Evolutionary conservation across 2,113 vertebrate species (phyloP).

Genomic region (Mesocricetus auratus): DNA sequence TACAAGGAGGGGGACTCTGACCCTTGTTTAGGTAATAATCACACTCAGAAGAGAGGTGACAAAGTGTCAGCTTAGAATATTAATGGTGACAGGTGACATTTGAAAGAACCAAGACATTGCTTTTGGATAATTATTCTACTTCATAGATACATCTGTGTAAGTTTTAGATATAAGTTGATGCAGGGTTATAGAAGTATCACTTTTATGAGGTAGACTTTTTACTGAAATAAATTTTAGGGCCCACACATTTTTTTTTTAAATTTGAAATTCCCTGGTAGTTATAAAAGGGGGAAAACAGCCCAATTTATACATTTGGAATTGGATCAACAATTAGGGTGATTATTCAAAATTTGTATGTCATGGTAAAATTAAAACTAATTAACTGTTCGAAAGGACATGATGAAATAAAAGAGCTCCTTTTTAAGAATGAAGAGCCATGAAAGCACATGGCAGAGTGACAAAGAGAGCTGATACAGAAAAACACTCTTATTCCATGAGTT

Average conservation of each 20-base stretch:
- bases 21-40: constrained; percentile 24
- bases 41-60: constrained; percentile 11
- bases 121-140: constrained; percentile 39
- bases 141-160: constrained; percentile 3
- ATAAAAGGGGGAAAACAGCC: neutral
- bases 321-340: constrained; percentile 68
- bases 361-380: constrained; percentile 68
- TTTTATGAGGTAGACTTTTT: constrained; percentile 22
- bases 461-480: constrained; percentile 40
- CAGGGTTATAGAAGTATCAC: neutral
- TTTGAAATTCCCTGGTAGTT: constrained; percentile 62
- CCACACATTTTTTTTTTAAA: neutral
- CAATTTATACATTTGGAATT: constrained; percentile 61
- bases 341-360: constrained; percentile 67
- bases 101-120: constrained; percentile 45
- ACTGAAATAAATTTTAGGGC: neutral
- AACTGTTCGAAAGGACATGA: constrained; percentile 47
- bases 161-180: constrained; percentile 34
- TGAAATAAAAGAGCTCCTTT: constrained; percentile 42
- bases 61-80: constrained; percentile 28
- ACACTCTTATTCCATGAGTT: constrained; percentile 33
- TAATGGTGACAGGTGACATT: neutral
- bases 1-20: neutral
- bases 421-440: constrained; percentile 41
- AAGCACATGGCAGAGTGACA: constrained; percentile 47